Conservation (phyloP, 2,797 vertebrate species). For the Esox masquinongy region DNA sequence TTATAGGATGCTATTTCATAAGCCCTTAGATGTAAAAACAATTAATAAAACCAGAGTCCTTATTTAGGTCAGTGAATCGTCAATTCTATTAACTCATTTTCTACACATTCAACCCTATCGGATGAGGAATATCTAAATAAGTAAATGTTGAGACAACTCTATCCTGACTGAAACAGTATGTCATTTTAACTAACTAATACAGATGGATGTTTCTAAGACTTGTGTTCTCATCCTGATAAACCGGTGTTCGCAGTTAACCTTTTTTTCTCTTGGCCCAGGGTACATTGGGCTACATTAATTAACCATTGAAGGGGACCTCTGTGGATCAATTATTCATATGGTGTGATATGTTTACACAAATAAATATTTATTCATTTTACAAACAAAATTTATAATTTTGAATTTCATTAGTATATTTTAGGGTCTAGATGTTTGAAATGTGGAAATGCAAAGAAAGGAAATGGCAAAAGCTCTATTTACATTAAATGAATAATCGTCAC, state of each 20-base stretch:
- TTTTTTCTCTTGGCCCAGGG: background rate
- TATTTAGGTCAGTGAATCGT: too few species aligned
- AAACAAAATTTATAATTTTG: conserved; percentile 21
- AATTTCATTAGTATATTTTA: conserved; percentile 30
- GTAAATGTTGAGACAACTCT: background rate
- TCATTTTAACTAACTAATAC: background rate
- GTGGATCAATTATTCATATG: conserved; percentile 43
- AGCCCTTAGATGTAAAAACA: too few species aligned
- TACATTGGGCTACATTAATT: conserved; percentile 28
- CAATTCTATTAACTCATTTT: too few species aligned
- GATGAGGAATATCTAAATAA: too few species aligned
- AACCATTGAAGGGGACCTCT: conserved; percentile 39
- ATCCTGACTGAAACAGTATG: background rate
- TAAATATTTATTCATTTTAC: conserved; percentile 34
- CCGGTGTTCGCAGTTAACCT: background rate
- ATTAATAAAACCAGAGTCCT: too few species aligned
- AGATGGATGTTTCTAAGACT: background rate
- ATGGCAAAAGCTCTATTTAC: background rate
- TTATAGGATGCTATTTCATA: too few species aligned
- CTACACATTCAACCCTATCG: too few species aligned
- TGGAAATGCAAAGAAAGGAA: conserved; percentile 24
- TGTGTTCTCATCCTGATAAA: background rate
- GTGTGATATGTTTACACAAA: conserved; percentile 45
- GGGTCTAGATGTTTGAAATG: conserved; percentile 23
- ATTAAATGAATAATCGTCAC: background rate